Percentiles rank a stretch among this genome's conserved stretches.
These are phyloP conservation scores for Spilarctia lutea DNA, from an alignment of 2,888 invertebrate genomes.

Conservation along the genomic window DNA sequence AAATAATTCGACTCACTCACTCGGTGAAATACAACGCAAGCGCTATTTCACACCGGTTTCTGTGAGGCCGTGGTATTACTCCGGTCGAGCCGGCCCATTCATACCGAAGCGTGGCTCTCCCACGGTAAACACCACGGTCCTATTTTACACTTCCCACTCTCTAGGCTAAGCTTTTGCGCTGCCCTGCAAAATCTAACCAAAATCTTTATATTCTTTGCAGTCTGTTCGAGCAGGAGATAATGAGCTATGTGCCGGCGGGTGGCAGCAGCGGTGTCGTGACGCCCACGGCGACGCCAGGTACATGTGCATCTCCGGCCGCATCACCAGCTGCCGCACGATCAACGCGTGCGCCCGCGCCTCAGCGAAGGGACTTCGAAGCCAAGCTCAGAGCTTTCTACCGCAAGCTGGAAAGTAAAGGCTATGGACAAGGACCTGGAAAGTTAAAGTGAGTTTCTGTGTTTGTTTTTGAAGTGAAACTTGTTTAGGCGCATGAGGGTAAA, in stretches of 20 bases:
- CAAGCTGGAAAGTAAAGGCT: constrained; percentile 98
- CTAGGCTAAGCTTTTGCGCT: background rate
- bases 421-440: constrained; percentile 98
- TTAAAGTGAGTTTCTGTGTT: constrained; percentile 90
- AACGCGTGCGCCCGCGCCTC: constrained; percentile 95
- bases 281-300: constrained; percentile 83
- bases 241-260: constrained; percentile 96
- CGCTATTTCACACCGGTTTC: too few species aligned
- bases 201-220: constrained; percentile 80
- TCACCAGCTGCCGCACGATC: constrained; percentile 93
- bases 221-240: constrained; percentile 99
- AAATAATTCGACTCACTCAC: too few species aligned
- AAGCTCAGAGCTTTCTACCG: constrained; percentile 97
- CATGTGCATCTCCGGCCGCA: constrained; percentile 91
- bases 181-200: background rate
- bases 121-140: too few species aligned
- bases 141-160: background rate
- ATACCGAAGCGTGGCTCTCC: too few species aligned
- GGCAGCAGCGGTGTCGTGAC: constrained; percentile 49
- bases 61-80: too few species aligned
- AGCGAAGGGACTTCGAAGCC: constrained; percentile 97
- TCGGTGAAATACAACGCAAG: too few species aligned
- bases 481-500: too few species aligned
- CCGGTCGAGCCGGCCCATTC: too few species aligned
- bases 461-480: background rate